Evolutionary conservation across 1,140 invertebrate species (phyloP).

Genomic region (Listronotus oregonensis): DNA sequence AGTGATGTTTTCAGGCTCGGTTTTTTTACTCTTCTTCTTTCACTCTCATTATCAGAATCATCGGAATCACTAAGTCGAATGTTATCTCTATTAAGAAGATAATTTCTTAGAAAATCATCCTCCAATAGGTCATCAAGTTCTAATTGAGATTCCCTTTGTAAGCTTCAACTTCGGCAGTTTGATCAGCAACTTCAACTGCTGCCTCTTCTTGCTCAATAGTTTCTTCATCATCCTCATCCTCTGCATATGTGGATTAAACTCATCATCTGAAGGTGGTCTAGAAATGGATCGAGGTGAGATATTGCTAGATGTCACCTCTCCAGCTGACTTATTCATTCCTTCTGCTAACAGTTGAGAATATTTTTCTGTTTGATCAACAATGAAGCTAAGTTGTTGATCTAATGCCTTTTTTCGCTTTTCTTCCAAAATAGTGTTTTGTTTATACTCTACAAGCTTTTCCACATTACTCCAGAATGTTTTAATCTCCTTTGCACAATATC

Average conservation of each 20-base stretch:
- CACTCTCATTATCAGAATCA: conserved; percentile 38
- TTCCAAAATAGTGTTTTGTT: conserved; percentile 89
- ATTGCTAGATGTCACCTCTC: conserved; percentile 40
- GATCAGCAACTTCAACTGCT: conserved; percentile 61
- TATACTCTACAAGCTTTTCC: conserved; percentile 96
- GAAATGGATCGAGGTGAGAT: conserved; percentile 57
- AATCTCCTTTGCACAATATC: conserved; percentile 90
- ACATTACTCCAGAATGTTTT: conserved; percentile 96
- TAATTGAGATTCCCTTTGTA: conserved; percentile 89
- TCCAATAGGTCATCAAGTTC: conserved; percentile 87
- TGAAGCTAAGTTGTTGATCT: conserved; percentile 97
- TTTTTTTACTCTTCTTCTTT: conserved; percentile 37
- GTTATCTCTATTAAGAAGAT: conserved; percentile 72
- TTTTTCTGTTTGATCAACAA: conserved; percentile 98
- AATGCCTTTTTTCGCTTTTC: conserved; percentile 95
- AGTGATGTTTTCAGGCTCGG: conserved; percentile 1
- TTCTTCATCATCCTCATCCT: conserved; percentile 92
- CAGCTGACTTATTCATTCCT: conserved; percentile 72
- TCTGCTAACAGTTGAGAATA: conserved; percentile 91
- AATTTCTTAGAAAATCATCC: conserved; percentile 74
- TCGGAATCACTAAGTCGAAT: conserved; percentile 55
- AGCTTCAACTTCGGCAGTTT: conserved; percentile 83
- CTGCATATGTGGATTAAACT: conserved; percentile 77
- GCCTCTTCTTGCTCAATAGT: conserved; percentile 92
- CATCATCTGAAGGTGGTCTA: conserved; percentile 65